Base-by-base conservation (phyloP, 2,113 vertebrate genomes). In the Microcebus lehilahytsara region DNA sequence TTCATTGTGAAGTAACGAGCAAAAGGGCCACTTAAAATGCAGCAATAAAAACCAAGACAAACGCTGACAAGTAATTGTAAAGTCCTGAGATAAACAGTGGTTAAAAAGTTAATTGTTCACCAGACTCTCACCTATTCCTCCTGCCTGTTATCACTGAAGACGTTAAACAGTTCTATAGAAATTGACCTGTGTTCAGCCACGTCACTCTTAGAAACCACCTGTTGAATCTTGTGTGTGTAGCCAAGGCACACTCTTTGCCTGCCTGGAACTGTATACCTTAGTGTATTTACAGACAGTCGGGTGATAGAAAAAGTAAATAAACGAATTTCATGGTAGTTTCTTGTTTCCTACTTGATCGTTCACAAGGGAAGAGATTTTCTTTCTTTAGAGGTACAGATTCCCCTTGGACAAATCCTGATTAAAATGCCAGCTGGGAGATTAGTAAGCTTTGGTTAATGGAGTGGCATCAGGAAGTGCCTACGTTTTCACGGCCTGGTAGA, bases 321-420 rank as follows among this genome's bases (percentile, higher is more conserved):
- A n/a, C 32, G 10, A 86, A 88, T 22, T 83, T 62, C 89, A 19
- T n/a, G 56, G 81, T 66, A 16, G 14, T 62, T 97, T 98, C 83
- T 93, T 97, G 25, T 58, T 98, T 98, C 97, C 93, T 95, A 83
- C 75, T 85, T 37, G 6, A 32, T 40, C 95, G 49, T 64, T 40
- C n/a, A 51, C 3, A 85, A 32, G 62, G 49, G 25, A 6, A 9
- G 60, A 40, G 6, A 34, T 40, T 74, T 16, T 37, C 22, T 20
- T 23, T 37, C 27, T 95, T 91, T 22, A 11, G 22, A 77, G 17
- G 20, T 32, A 64, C 32, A 72, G 14, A 77, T 67, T 97, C 42
- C 32, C 64, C 46, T 81, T 37, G 60, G 34, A 66, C 8, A 91
- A 95, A 62, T 79, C 19, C n/a, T 86, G 42, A 87, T 85, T 51